These are phyloP conservation scores for Drosophila azteca DNA, from an alignment of 1,140 invertebrate genomes.

Conservation along the genomic window DNA sequence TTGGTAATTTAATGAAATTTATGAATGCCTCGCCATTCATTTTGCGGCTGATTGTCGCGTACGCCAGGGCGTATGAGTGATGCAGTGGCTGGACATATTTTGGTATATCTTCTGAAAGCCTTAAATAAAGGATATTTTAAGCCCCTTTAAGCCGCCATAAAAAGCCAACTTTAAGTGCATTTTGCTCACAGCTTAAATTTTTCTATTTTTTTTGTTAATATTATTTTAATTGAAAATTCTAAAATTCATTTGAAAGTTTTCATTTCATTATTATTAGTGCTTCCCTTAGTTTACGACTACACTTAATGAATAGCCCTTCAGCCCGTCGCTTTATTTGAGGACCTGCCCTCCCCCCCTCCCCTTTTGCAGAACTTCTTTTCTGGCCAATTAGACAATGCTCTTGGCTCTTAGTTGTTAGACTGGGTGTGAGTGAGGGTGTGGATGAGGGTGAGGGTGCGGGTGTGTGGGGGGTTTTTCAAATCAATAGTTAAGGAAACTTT, in stretches of 20 bases:
- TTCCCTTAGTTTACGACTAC: conserved; percentile 15
- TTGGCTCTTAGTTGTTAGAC: conserved; percentile 3
- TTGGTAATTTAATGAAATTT: conserved; percentile 50
- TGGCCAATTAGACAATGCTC: conserved; percentile 50
- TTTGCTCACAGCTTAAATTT: too few relatives aligned
- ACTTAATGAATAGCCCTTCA: conserved; percentile 12
- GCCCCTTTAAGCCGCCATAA: too few relatives aligned
- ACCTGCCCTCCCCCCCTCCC: background rate
- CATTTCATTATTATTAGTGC: conserved; percentile 28
- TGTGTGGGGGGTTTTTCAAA: conserved; percentile 9
- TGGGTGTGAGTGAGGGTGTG: too few relatives aligned
- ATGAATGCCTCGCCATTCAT: conserved; percentile 19
- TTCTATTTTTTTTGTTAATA: too few relatives aligned
- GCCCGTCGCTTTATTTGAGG: conserved; percentile 22
- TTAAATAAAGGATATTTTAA: too few relatives aligned
- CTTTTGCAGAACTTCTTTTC: conserved; percentile 34
- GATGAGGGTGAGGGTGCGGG: too few relatives aligned
- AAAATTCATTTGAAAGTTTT: conserved; percentile 21
- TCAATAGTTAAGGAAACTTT: conserved; percentile 61
- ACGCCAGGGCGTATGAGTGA: conserved; percentile 35
- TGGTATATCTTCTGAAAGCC: too few relatives aligned
- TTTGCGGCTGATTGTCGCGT: conserved; percentile 10
- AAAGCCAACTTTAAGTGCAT: too few relatives aligned
- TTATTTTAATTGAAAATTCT: background rate
- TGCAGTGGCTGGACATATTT: background rate